phyloP scores from a whole-genome alignment of 2,113 vertebrate genomes.

The Gymnocephalus cernua region DNA sequence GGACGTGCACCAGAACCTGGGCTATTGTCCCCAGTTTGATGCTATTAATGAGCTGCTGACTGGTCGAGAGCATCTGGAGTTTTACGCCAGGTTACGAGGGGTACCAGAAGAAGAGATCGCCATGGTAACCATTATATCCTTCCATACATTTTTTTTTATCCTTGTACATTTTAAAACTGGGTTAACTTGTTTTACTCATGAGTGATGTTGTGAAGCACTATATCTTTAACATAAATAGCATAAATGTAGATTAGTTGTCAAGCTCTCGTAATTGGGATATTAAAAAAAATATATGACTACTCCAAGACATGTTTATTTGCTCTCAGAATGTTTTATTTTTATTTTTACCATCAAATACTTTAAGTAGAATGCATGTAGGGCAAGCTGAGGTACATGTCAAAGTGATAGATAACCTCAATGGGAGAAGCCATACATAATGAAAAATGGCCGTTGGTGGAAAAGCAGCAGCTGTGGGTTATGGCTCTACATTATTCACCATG shows the following conservation, averaged over 20 bases:
- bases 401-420: conserved; percentile 64
- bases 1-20: conserved; percentile 93
- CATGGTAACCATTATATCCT: conserved; percentile 85
- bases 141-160: not conserved
- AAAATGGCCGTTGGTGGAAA: conserved; percentile 62
- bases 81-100: conserved; percentile 93
- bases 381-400: conserved; percentile 29
- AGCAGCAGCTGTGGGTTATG: conserved; percentile 63
- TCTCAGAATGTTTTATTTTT: not conserved
- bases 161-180: not conserved
- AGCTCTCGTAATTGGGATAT: not conserved
- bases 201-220: not conserved
- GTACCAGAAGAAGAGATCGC: conserved; percentile 93
- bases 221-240: not conserved
- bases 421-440: conserved; percentile 71
- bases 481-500: conserved; percentile 77
- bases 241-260: not conserved
- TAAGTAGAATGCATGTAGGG: conserved; percentile 35
- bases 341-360: conserved; percentile 12
- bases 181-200: not conserved
- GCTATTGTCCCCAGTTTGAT: conserved; percentile 97
- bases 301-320: not conserved
- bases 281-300: not conserved
- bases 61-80: conserved; percentile 93
- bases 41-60: conserved; percentile 92